Base-by-base conservation (phyloP, 2,797 vertebrate species). In the Enteromius thamalakanensis region DNA sequence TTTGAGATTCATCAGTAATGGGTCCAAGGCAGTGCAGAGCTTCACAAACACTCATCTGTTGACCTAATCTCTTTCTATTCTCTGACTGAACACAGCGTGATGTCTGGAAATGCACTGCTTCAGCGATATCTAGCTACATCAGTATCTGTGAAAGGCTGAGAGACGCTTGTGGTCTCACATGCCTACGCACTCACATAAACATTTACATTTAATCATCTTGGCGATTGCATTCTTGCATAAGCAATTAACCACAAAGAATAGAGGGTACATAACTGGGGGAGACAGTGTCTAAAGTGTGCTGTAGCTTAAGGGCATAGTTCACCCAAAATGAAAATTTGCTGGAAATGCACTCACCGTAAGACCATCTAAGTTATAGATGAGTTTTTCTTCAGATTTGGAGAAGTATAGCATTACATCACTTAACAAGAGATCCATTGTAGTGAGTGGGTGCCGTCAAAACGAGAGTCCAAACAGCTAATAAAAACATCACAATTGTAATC, bases 1-100 rank as follows among this genome's bases (percentile, higher is more conserved):
- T 92, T 91, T 91, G 88, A 82, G 86, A 90, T 91, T 91, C 90
- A 91, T 89, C 90, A 83, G 85, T 81, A 85, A 89, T 84, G 85
- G 89, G 88, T 77, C 86, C 62, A n/a, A 85, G 79, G 88, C 86
- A 81, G 82, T 82, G 88, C 69, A 21, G 76, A 88, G 84, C 87
- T 89, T 87, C 87, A 81, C 90, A 89, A 79, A 87, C 90, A 84
- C 83, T 89, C 86, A 86, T 86, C 88, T 92, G 91, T 92, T 91
- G 90, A 89, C 87, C 86, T 92, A 91, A 92, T 93, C 90, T 90
- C 89, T 88, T 86, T 87, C 88, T 72, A 86, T 91, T 91, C 88
- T 89, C 87, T 26, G 58, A 26, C 58, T 78, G 69, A 86, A 77
- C 86, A 12, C 4, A 64, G 47, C 83, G 86, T 90, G 86, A 91